A percentile compares a stretch with the other conserved stretches of the same genome.
Evolutionary conservation across 2,888 invertebrate species (phyloP).

Genomic region (Serripes groenlandicus): DNA sequence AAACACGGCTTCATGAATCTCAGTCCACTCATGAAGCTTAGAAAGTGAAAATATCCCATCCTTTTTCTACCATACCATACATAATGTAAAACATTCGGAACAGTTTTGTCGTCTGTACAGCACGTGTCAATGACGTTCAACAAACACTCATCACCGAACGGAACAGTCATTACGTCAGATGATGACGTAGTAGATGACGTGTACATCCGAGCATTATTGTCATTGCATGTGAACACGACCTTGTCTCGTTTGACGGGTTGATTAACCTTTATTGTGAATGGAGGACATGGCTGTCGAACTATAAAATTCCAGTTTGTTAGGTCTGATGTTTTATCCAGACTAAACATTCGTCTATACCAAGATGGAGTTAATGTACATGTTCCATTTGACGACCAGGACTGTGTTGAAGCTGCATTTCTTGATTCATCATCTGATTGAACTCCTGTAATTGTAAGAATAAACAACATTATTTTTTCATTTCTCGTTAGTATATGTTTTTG

Average conservation of each 20-base stretch:
- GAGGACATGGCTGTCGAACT: neutral
- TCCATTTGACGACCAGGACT: too few species aligned
- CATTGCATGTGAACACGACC: slow-evolving; percentile 6
- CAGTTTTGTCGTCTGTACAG: slow-evolving; percentile 32
- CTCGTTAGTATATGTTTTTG: too few species aligned
- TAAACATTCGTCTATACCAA: neutral
- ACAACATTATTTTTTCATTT: too few species aligned
- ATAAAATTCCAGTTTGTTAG: slow-evolving; percentile 12
- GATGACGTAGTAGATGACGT: slow-evolving; percentile 8
- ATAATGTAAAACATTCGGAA: slow-evolving; percentile 67
- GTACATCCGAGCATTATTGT: neutral
- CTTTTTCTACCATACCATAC: slow-evolving; percentile 56
- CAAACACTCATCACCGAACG: slow-evolving; percentile 55
- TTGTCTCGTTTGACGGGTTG: neutral
- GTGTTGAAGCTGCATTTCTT: too few species aligned
- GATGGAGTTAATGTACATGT: neutral
- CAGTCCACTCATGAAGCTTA: slow-evolving; percentile 63
- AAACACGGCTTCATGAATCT: slow-evolving; percentile 65
- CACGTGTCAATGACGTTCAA: slow-evolving; percentile 46
- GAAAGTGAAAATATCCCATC: slow-evolving; percentile 57
- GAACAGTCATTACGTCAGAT: slow-evolving; percentile 25
- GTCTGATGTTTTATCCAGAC: neutral
- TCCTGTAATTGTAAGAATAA: too few species aligned
- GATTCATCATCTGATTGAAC: too few species aligned
- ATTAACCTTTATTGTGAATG: neutral